A percentile compares a stretch with the other conserved stretches of the same genome.
Evolutionary conservation across 2,888 invertebrate species (phyloP).

Genomic region (Dascillus cervinus): DNA sequence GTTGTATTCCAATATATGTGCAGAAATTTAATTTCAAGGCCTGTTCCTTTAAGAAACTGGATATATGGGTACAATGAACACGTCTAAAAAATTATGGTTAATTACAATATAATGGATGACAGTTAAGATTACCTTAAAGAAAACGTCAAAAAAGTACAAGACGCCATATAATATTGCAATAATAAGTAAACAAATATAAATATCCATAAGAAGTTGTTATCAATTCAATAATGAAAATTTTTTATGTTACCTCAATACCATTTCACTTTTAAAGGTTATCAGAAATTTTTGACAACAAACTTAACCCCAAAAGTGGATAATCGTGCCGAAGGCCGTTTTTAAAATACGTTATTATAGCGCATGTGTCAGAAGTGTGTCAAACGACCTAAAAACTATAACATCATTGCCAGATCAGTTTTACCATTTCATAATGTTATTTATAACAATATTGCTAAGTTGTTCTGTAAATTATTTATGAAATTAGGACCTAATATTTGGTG

Average conservation of each 20-base stretch:
- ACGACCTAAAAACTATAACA: no score
- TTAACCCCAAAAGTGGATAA: no score
- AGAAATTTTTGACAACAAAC: no score
- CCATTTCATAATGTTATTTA: no score
- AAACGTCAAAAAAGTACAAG: slow-evolving; percentile 71
- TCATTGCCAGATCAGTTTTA: no score
- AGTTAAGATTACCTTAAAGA: slow-evolving; percentile 61
- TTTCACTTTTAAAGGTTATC: no score
- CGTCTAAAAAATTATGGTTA: slow-evolving; percentile 52
- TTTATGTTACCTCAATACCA: no score
- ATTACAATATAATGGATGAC: slow-evolving; percentile 5
- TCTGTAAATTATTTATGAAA: not conserved
- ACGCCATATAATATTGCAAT: slow-evolving; percentile 58
- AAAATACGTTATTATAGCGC: no score
- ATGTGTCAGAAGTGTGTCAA: no score
- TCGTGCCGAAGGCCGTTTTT: no score
- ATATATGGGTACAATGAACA: slow-evolving; percentile 79
- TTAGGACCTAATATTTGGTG: no score
- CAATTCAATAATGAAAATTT: no score
- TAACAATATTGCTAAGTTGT: slow-evolving; percentile 4
- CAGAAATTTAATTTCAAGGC: slow-evolving; percentile 63
- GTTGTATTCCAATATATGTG: slow-evolving; percentile 72
- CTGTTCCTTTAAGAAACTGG: slow-evolving; percentile 67
- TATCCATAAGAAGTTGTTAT: slow-evolving; percentile 61
- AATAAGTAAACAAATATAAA: slow-evolving; percentile 52